Conservation (phyloP, 2,888 invertebrate genomes). For the Orthosia cruda region DNA sequence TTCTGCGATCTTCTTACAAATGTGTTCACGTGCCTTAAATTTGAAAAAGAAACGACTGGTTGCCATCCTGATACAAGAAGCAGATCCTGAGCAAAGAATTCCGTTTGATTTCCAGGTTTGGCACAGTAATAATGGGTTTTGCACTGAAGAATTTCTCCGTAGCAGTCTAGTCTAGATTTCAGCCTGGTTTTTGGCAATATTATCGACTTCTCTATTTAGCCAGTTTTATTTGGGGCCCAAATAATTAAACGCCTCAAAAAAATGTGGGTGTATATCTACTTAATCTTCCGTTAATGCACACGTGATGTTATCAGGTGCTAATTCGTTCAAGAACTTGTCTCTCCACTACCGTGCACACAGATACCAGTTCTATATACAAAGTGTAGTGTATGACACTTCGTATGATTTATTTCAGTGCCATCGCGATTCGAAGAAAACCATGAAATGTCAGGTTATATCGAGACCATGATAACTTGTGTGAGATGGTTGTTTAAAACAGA, state of each 20-base stretch:
- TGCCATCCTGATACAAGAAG: too few relatives aligned
- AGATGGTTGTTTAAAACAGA: background rate
- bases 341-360: slow-evolving; percentile 10
- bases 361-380: slow-evolving; percentile 29
- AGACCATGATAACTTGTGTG: background rate
- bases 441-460: slow-evolving; percentile 48
- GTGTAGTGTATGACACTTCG: slow-evolving; percentile 28
- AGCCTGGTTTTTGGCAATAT: too few relatives aligned
- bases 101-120: background rate
- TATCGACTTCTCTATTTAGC: too few relatives aligned
- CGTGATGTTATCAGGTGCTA: background rate
- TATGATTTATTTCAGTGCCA: slow-evolving; percentile 51
- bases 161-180: too few relatives aligned
- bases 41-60: too few relatives aligned
- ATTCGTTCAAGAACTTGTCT: slow-evolving; percentile 14
- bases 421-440: slow-evolving; percentile 38
- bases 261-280: too few relatives aligned
- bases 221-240: too few relatives aligned
- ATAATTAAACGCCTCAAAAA: too few relatives aligned
- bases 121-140: background rate
- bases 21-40: too few relatives aligned
- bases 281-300: too few relatives aligned
- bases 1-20: too few relatives aligned
- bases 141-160: background rate
- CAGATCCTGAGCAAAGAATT: background rate